Conservation (phyloP, 2,113 vertebrate species). For the Nipponia nippon region DNA sequence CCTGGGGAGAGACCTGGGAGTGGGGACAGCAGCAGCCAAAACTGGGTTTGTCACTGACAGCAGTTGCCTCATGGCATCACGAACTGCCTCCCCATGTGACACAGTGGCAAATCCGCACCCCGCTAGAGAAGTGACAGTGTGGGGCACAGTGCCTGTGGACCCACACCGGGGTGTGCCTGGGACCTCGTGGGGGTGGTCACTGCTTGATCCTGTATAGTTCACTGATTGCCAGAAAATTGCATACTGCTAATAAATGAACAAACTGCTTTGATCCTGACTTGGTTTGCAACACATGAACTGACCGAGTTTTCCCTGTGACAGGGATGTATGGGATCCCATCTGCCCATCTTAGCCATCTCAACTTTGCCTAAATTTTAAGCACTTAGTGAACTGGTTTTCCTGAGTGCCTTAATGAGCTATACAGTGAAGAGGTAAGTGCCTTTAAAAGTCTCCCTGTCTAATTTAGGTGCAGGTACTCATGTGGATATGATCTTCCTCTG, state of each 20-base stretch:
- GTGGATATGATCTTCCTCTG: background rate
- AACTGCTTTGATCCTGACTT: background rate
- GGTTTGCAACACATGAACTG: background rate
- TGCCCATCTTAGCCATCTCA: background rate
- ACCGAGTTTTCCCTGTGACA: background rate
- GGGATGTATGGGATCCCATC: background rate
- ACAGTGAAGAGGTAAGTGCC: background rate
- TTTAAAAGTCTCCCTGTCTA: background rate
- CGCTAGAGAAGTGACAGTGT: background rate
- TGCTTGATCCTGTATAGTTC: background rate
- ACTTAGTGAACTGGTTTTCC: background rate
- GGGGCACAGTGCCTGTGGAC: background rate
- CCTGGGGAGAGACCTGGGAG: background rate
- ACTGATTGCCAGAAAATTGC: background rate
- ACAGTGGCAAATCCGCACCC: accelerated
- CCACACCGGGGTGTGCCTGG: accelerated
- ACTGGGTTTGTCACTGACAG: background rate
- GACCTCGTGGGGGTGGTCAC: accelerated
- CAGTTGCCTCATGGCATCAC: background rate
- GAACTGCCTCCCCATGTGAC: accelerated
- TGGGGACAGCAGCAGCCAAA: background rate
- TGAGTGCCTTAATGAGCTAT: background rate
- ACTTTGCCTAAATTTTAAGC: background rate
- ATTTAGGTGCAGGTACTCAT: background rate
- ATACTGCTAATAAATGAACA: background rate